A percentile compares a stretch with the other conserved stretches of the same genome.
Conservation (phyloP, 2,113 vertebrate species). For the Gadus chalcogrammus region DNA sequence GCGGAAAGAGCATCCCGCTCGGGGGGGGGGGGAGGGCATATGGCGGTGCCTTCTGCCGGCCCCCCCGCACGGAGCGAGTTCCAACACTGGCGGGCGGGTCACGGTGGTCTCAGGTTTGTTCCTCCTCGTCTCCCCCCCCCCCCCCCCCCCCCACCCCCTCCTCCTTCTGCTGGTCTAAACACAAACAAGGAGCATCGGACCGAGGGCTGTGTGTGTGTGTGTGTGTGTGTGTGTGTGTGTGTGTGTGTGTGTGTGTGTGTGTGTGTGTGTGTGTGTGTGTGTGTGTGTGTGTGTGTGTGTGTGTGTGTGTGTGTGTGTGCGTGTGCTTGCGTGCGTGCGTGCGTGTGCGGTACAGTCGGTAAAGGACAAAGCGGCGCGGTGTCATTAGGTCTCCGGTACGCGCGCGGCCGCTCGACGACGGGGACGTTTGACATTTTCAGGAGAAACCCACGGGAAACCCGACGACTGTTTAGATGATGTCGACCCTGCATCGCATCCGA, state of each 20-base stretch:
- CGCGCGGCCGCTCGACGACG: neutral
- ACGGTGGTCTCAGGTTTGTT: slow-evolving; percentile 75
- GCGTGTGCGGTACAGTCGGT: slow-evolving; percentile 10
- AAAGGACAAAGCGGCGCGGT: slow-evolving; percentile 48
- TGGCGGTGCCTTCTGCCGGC: slow-evolving; percentile 89
- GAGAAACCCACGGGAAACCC: slow-evolving; percentile 27
- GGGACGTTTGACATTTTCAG: slow-evolving; percentile 59
- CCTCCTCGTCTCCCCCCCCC: slow-evolving; percentile 1
- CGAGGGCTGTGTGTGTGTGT: slow-evolving; percentile 16
- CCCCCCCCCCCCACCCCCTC: slow-evolving; percentile 11
- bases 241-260: slow-evolving; percentile 30
- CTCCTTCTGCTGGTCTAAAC: slow-evolving; percentile 57
- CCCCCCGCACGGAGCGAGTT: slow-evolving; percentile 77
- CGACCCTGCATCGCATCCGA: neutral
- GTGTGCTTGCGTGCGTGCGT: too few relatives aligned
- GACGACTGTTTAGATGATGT: neutral
- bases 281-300: slow-evolving; percentile 22
- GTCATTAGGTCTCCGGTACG: neutral
- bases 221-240: too few relatives aligned
- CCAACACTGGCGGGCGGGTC: slow-evolving; percentile 76
- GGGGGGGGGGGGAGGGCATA: slow-evolving; percentile 88
- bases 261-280: slow-evolving; percentile 27
- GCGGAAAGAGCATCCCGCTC: slow-evolving; percentile 90
- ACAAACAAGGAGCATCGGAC: slow-evolving; percentile 56
- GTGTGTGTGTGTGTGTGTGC: slow-evolving; percentile 12